A percentile compares a stretch with the other conserved stretches of the same genome.
These are phyloP conservation scores for Trichogramma dendrolimi DNA, from an alignment of 2,888 invertebrate species.

Conservation along the genomic window DNA sequence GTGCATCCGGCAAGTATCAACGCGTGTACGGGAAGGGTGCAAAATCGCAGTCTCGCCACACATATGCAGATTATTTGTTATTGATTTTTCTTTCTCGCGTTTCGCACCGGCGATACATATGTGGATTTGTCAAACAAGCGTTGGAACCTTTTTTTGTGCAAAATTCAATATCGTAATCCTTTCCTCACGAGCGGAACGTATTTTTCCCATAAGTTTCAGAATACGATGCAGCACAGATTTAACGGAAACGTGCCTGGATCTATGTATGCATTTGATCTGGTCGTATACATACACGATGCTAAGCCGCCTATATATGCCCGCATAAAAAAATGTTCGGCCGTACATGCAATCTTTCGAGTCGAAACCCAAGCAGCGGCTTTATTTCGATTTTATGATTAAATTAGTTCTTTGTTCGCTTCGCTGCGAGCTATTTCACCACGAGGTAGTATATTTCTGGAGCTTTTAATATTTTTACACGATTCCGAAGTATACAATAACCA, in stretches of 20 bases:
- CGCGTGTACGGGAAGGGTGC: neutral
- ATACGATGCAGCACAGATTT: slow-evolving; percentile 13
- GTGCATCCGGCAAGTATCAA: slow-evolving; percentile 24
- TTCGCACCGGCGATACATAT: neutral
- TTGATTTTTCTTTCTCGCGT: slow-evolving; percentile 14
- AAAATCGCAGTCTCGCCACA: neutral
- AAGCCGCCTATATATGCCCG: slow-evolving; percentile 6
- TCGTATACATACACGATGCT: slow-evolving; percentile 9
- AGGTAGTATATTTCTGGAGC: no score
- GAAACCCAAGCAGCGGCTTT: no score
- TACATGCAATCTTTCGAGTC: no score
- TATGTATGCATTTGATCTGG: neutral
- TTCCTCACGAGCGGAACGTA: neutral
- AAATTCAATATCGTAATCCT: slow-evolving; percentile 27
- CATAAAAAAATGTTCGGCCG: neutral
- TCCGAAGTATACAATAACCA: no score
- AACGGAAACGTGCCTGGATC: slow-evolving; percentile 14
- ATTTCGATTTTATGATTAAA: no score
- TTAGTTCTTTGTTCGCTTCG: no score
- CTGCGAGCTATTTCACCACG: no score
- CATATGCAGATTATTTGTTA: slow-evolving; percentile 17
- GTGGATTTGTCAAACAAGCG: no score
- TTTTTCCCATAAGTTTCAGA: slow-evolving; percentile 20
- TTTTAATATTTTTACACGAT: no score
- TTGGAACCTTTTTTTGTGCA: no score